Percentiles rank a stretch among this genome's conserved stretches.
Conservation (phyloP, 2,113 vertebrate species). For the Chunga burmeisteri region DNA sequence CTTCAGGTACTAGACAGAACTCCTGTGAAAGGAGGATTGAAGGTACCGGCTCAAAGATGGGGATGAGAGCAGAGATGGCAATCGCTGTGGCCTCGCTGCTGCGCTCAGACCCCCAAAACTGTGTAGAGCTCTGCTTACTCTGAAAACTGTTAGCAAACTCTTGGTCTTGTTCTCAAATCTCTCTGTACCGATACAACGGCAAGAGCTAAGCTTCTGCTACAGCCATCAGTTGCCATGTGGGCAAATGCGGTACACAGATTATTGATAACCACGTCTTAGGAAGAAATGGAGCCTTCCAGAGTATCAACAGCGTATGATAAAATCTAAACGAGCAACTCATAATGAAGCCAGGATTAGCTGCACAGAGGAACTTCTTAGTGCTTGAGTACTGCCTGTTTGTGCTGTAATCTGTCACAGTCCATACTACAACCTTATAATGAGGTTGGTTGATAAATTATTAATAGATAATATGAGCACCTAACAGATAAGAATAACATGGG, state of each 20-base stretch:
- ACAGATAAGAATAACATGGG: neutral
- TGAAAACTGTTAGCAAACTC: neutral
- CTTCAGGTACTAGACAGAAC: neutral
- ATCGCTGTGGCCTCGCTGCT: accelerated
- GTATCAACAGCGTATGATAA: neutral
- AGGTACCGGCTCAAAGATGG: neutral
- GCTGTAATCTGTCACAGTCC: neutral
- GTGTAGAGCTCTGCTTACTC: neutral
- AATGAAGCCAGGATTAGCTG: neutral
- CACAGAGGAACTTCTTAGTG: neutral
- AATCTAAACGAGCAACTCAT: neutral
- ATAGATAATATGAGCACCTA: neutral
- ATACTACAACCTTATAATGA: neutral
- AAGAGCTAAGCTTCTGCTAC: neutral
- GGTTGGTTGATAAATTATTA: slow-evolving; percentile 29
- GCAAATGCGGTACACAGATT: neutral
- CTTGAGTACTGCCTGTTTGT: neutral
- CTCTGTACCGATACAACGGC: neutral
- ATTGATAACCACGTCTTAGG: neutral
- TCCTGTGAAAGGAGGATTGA: neutral
- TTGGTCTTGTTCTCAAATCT: neutral
- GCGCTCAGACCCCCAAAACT: neutral
- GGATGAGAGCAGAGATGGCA: neutral
- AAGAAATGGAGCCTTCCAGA: neutral
- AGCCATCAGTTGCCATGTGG: neutral